phyloP scores from a whole-genome alignment of 2,888 invertebrate species.

The Oegoconia quadripuncta region DNA sequence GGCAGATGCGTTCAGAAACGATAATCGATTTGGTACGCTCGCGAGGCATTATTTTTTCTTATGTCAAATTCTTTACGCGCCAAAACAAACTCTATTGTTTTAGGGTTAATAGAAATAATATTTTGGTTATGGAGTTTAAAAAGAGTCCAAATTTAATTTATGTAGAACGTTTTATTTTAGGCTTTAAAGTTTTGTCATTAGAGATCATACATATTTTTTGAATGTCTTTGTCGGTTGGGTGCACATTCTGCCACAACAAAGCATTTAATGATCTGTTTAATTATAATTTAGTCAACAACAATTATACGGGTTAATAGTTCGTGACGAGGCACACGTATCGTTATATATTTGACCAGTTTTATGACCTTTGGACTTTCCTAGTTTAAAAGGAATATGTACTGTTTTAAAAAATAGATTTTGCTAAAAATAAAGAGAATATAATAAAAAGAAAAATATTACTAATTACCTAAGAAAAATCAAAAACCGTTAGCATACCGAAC shows the following conservation, averaged over 20 bases:
- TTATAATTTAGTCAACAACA: constrained; percentile 33
- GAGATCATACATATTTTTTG: constrained; percentile 2
- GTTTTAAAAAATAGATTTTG: no score
- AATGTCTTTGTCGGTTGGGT: constrained; percentile 8
- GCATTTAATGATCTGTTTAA: constrained; percentile 48
- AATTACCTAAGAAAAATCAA: no score
- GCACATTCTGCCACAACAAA: constrained; percentile 30
- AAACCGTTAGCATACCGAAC: no score
- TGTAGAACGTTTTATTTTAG: no score
- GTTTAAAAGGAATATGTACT: no score
- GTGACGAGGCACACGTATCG: constrained; percentile 20
- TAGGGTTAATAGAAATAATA: background rate
- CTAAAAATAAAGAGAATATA: no score
- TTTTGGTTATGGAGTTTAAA: no score
- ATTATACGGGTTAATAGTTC: constrained; percentile 48
- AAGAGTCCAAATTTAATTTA: no score
- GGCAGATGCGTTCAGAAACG: constrained; percentile 64
- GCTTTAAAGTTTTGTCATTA: no score
- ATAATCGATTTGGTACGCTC: constrained; percentile 44
- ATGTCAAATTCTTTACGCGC: background rate
- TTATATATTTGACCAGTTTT: background rate
- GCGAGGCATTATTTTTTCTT: background rate
- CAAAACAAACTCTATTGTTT: background rate
- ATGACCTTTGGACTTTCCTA: no score
- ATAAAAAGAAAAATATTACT: no score